Evolutionary conservation across 2,113 vertebrate genomes (phyloP).

Genomic region (Myiozetetes cayanensis): DNA sequence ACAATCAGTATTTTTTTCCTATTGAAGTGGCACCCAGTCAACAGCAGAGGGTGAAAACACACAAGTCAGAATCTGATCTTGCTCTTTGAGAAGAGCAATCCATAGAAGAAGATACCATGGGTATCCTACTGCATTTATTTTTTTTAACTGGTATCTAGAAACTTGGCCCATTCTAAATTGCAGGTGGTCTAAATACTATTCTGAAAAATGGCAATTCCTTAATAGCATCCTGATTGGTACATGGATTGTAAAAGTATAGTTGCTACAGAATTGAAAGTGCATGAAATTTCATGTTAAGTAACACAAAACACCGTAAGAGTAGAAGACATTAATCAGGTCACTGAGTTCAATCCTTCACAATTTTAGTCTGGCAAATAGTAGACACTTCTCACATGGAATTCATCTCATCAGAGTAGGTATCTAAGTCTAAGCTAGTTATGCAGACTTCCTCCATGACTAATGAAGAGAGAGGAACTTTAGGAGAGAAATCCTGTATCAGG

Average conservation of each 20-base stretch:
- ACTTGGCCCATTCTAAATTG: background rate
- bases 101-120: too few relatives aligned
- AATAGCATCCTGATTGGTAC: background rate
- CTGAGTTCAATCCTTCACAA: background rate
- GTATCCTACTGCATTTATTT: background rate
- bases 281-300: background rate
- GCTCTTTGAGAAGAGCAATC: background rate
- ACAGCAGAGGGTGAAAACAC: background rate
- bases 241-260: background rate
- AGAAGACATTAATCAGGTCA: background rate
- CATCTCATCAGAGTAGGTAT: background rate
- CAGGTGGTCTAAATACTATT: background rate
- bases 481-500: background rate
- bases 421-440: background rate
- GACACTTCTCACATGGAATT: background rate
- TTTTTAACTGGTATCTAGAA: background rate
- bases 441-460: background rate
- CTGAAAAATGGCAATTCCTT: background rate
- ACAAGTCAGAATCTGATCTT: background rate
- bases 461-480: background rate
- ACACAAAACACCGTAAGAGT: background rate
- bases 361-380: background rate
- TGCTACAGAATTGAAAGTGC: background rate
- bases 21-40: background rate
- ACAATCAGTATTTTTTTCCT: background rate